Conservation (phyloP, 2,888 invertebrate genomes). For the Pseudococcus jackbeardsleyi region DNA sequence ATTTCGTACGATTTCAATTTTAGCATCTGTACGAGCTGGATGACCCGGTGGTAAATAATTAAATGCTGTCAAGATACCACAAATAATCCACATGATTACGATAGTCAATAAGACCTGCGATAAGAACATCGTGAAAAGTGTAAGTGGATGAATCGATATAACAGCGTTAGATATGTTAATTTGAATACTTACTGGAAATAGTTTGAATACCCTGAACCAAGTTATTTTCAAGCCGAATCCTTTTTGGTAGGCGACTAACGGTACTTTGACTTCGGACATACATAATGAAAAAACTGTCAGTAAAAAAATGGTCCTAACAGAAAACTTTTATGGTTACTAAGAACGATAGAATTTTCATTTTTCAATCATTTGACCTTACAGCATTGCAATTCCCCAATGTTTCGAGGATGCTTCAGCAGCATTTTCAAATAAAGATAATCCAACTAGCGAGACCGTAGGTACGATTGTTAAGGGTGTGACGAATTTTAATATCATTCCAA, state of each 20-base stretch:
- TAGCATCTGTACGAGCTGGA: conserved; percentile 81
- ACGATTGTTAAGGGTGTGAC: conserved; percentile 88
- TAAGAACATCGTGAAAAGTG: background rate
- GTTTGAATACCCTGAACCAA: conserved; percentile 81
- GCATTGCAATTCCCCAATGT: conserved; percentile 86
- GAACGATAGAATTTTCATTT: background rate
- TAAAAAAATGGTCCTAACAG: conserved; percentile 78
- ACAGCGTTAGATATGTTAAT: background rate
- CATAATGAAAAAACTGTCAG: conserved; percentile 86
- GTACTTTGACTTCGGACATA: conserved; percentile 77
- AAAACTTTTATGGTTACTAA: background rate
- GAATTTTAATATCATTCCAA: conserved; percentile 80
- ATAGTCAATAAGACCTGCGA: conserved; percentile 82
- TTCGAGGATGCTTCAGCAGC: conserved; percentile 84
- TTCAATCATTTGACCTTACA: conserved; percentile 73
- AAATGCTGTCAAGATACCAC: conserved; percentile 78
- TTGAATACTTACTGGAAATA: conserved; percentile 79
- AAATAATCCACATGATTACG: conserved; percentile 82
- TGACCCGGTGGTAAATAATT: conserved; percentile 77
- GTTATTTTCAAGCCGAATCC: conserved; percentile 74
- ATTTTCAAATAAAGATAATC: conserved; percentile 85
- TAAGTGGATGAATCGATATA: background rate
- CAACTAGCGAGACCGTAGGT: conserved; percentile 86
- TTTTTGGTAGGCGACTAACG: conserved; percentile 75
- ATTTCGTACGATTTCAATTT: conserved; percentile 78